Evolutionary conservation across 2,113 vertebrate species (phyloP).

Genomic region (Sclerurus mexicanus): DNA sequence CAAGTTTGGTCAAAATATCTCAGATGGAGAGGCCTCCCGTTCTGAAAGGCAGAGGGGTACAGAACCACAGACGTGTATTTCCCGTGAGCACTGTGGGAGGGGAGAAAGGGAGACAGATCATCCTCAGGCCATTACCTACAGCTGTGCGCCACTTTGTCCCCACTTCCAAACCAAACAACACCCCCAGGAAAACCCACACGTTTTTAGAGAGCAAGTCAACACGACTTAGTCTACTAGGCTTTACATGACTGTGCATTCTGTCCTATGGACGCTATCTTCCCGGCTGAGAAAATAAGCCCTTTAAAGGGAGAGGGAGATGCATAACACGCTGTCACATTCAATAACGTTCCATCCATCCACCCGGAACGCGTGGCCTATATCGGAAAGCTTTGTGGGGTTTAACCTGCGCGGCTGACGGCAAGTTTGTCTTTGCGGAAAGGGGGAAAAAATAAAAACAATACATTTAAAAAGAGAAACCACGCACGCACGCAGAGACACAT

Average conservation of each 20-base stretch:
- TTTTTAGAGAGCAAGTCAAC: neutral
- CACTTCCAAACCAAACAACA: neutral
- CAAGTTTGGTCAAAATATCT: neutral
- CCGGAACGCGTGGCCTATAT: accelerated
- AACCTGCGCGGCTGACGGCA: neutral
- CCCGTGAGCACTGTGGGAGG: neutral
- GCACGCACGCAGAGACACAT: too few species aligned
- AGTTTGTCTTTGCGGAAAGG: neutral
- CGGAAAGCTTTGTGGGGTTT: neutral
- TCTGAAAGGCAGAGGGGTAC: neutral
- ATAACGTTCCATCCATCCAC: neutral
- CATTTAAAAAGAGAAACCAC: neutral
- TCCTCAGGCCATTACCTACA: neutral
- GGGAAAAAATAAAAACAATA: neutral
- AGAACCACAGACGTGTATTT: neutral
- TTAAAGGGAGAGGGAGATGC: neutral
- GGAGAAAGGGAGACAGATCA: neutral
- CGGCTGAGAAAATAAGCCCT: neutral
- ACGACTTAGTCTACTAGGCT: neutral
- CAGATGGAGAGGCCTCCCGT: neutral
- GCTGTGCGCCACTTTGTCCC: neutral
- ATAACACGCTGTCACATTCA: neutral
- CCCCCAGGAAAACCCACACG: neutral
- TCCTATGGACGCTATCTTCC: neutral
- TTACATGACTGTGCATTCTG: neutral